Conservation (phyloP, 2,797 vertebrate genomes). For the Chelon auratus region DNA sequence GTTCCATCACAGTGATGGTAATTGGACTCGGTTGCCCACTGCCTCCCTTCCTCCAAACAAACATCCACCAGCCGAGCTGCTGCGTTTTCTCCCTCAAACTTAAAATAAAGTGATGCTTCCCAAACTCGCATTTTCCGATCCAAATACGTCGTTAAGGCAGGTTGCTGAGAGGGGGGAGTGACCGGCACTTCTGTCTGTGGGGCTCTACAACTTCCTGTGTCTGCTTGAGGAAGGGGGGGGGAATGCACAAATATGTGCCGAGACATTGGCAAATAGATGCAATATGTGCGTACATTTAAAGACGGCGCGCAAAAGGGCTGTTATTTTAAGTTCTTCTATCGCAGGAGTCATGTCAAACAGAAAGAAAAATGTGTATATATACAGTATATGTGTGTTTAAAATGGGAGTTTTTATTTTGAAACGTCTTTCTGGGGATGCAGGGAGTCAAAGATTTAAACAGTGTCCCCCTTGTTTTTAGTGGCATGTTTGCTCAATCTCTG, state of each 20-base stretch:
- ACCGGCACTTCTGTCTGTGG: constrained; percentile 19
- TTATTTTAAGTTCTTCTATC: constrained; percentile 2
- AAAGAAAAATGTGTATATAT: no score
- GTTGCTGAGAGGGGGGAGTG: constrained; percentile 50
- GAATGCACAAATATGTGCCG: not conserved
- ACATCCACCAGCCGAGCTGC: constrained; percentile 7
- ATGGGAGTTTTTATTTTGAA: not conserved
- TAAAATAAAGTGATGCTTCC: constrained; percentile 66
- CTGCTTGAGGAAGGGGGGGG: not conserved
- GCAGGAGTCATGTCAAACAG: not conserved
- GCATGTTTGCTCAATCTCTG: not conserved
- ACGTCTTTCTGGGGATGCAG: not conserved
- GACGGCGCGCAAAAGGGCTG: not conserved
- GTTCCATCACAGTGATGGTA: constrained; percentile 25
- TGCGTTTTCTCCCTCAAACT: constrained; percentile 46
- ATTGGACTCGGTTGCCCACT: constrained; percentile 13
- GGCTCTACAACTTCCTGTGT: constrained; percentile 70
- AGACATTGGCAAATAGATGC: not conserved
- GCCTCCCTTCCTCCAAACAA: not conserved
- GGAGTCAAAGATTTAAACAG: not conserved
- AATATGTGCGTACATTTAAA: not conserved
- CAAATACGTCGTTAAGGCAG: constrained; percentile 71
- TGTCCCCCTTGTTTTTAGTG: not conserved
- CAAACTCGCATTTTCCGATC: constrained; percentile 74
- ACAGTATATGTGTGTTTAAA: no score